Conservation (phyloP, 2,888 invertebrate genomes). For the Dolichopus griseipennis region DNA sequence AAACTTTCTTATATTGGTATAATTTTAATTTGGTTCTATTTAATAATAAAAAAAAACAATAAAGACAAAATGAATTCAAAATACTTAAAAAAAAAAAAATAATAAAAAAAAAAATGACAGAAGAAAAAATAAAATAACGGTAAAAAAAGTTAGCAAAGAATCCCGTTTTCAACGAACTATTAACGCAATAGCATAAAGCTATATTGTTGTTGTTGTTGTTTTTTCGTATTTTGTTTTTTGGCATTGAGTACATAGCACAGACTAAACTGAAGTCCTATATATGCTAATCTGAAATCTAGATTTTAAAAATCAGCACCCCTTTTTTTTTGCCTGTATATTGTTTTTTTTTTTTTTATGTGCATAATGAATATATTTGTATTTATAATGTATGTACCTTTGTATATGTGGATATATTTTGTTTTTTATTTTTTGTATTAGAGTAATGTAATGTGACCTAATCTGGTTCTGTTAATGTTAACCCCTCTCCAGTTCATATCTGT, state of each 20-base stretch:
- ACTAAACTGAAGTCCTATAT: neutral
- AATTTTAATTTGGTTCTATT: too few species aligned
- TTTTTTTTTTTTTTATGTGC: too few species aligned
- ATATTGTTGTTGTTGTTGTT: neutral
- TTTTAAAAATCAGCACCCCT: conserved; percentile 1
- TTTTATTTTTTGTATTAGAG: neutral
- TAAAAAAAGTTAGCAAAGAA: neutral
- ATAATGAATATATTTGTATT: too few species aligned
- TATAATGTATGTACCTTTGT: neutral
- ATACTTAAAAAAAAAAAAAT: too few species aligned
- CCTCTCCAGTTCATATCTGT: neutral
- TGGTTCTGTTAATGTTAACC: neutral
- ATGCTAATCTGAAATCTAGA: conserved; percentile 4
- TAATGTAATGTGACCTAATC: conserved; percentile 4
- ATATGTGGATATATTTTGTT: neutral
- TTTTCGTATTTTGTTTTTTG: too few species aligned
- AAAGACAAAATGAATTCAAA: too few species aligned
- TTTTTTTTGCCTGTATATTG: too few species aligned
- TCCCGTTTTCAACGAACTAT: neutral
- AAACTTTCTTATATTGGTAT: too few species aligned
- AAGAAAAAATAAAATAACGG: too few species aligned
- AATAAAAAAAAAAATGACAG: too few species aligned
- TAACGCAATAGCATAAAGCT: neutral
- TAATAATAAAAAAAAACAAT: too few species aligned
- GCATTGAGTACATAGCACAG: neutral